A percentile compares a stretch with the other conserved stretches of the same genome.
These are phyloP conservation scores for Plagodis dolabraria DNA, from an alignment of 2,888 invertebrate genomes.

Conservation along the genomic window DNA sequence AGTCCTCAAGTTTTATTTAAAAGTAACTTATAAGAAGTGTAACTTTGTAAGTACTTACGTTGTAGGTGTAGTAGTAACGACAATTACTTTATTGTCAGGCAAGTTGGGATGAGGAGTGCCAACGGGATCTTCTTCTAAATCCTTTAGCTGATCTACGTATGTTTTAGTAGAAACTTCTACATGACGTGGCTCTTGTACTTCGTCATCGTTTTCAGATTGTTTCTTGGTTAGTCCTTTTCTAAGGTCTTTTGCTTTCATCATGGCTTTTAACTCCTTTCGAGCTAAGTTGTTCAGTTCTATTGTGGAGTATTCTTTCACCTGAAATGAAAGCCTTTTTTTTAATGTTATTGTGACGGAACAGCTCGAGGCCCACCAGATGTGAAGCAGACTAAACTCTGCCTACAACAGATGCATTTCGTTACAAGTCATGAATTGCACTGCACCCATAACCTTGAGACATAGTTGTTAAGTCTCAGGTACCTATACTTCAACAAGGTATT, in stretches of 20 bases:
- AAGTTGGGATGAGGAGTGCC: constrained; percentile 63
- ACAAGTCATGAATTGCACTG: too few species aligned
- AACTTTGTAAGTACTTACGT: constrained; percentile 34
- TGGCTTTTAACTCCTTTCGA: constrained; percentile 59
- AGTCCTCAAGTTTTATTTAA: too few species aligned
- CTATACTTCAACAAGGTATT: background rate
- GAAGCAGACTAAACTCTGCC: too few species aligned
- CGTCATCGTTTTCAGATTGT: constrained; percentile 31
- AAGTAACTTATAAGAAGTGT: too few species aligned
- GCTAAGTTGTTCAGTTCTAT: constrained; percentile 73
- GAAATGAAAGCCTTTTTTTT: too few species aligned
- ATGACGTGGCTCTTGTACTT: constrained; percentile 35
- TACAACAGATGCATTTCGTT: too few species aligned
- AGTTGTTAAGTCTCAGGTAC: too few species aligned
- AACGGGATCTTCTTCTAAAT: constrained; percentile 72
- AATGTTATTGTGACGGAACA: too few species aligned
- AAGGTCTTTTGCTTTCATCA: constrained; percentile 56
- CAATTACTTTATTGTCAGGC: constrained; percentile 64
- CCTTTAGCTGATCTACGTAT: constrained; percentile 58
- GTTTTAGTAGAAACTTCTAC: constrained; percentile 52
- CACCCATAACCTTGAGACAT: too few species aligned
- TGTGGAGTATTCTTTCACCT: constrained; percentile 75
- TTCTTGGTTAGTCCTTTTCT: constrained; percentile 53
- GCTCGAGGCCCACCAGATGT: too few species aligned
- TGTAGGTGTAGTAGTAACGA: constrained; percentile 60